Evolutionary conservation across 1,140 invertebrate genomes (phyloP).

Genomic region (Zophobas atratus): DNA sequence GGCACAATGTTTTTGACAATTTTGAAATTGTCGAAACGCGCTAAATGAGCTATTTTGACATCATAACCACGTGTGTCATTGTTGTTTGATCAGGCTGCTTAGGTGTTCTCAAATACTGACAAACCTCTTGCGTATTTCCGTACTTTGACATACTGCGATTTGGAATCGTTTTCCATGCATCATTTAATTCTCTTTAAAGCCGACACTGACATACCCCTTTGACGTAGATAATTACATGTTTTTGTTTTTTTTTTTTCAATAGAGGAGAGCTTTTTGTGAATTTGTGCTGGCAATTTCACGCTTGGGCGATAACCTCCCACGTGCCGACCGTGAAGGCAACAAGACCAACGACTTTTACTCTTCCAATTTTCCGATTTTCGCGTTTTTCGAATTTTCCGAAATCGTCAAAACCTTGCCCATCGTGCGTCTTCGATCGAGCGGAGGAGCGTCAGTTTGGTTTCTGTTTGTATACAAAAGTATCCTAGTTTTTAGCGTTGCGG

Average conservation of each 20-base stretch:
- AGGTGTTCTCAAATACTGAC: too few species aligned
- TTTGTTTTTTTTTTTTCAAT: not conserved
- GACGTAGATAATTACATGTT: not conserved
- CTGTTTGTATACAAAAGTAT: constrained; percentile 36
- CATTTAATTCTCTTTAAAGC: too few species aligned
- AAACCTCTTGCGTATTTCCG: too few species aligned
- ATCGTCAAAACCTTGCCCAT: not conserved
- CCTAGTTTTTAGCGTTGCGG: constrained; percentile 20
- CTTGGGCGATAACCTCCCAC: constrained; percentile 6
- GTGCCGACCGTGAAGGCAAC: constrained; percentile 3
- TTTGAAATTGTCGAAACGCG: too few species aligned
- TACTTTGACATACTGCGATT: too few species aligned
- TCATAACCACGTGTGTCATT: too few species aligned
- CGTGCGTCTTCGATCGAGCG: not conserved
- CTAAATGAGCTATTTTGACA: too few species aligned
- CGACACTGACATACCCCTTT: not conserved
- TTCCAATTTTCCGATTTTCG: not conserved
- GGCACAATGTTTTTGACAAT: too few species aligned
- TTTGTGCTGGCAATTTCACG: constrained; percentile 6
- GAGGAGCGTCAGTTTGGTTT: not conserved
- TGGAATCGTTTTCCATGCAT: too few species aligned
- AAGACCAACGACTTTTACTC: not conserved
- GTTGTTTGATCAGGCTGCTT: too few species aligned
- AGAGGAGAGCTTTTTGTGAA: too few species aligned
- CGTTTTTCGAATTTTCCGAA: not conserved